phyloP scores from a whole-genome alignment of 2,888 invertebrate species.

The Caenorhabditis plicata region DNA sequence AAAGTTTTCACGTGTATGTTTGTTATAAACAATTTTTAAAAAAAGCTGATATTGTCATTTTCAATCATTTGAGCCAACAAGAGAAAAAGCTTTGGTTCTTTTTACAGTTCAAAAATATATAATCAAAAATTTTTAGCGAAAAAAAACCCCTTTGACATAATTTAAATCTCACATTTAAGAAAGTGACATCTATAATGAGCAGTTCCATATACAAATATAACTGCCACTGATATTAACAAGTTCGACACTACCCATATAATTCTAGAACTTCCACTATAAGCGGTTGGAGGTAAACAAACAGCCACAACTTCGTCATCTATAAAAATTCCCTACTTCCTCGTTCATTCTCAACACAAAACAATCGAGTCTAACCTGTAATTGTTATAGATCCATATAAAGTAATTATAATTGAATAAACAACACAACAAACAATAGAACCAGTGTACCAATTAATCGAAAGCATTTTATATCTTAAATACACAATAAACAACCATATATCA shows the following conservation, averaged over 20 bases:
- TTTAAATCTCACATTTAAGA: too few species aligned
- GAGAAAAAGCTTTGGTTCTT: too few species aligned
- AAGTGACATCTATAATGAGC: slow-evolving; percentile 6
- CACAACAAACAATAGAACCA: not conserved
- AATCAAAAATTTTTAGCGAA: too few species aligned
- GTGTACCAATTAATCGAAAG: not conserved
- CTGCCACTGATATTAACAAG: slow-evolving; percentile 5
- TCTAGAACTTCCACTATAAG: slow-evolving; percentile 7
- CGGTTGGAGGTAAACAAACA: slow-evolving; percentile 10
- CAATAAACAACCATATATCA: not conserved
- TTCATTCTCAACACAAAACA: not conserved
- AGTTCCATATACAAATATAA: slow-evolving; percentile 6
- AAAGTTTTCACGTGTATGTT: too few species aligned
- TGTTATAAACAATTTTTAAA: too few species aligned
- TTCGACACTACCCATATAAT: slow-evolving; percentile 7
- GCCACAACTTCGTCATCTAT: not conserved
- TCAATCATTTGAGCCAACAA: too few species aligned
- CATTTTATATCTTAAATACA: not conserved
- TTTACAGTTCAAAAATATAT: too few species aligned
- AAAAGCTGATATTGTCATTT: too few species aligned
- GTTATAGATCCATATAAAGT: not conserved
- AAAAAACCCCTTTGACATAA: too few species aligned
- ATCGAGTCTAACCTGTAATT: not conserved
- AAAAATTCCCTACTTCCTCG: not conserved
- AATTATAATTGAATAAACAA: not conserved